Conservation (phyloP, 2,113 vertebrate genomes). For the Corapipo altera region DNA sequence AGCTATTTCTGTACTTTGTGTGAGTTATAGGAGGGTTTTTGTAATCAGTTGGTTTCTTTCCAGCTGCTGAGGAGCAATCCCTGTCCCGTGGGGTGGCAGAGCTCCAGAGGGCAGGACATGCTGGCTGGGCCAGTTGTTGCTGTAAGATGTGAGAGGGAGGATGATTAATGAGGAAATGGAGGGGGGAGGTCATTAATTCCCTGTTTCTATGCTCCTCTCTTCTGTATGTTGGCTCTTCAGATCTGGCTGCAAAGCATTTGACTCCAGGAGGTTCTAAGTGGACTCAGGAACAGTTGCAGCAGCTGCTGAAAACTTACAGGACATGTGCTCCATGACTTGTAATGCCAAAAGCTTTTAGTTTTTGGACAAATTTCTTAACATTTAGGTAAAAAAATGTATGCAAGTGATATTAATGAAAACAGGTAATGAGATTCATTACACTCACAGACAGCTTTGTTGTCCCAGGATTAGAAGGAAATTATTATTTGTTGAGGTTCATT, state of each 20-base stretch:
- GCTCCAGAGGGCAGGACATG: neutral
- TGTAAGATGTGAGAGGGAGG: neutral
- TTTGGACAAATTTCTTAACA: neutral
- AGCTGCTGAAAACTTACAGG: neutral
- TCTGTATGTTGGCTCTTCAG: neutral
- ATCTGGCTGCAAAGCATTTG: neutral
- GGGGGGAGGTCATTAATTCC: neutral
- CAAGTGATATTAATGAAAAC: neutral
- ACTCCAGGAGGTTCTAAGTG: neutral
- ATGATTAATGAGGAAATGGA: neutral
- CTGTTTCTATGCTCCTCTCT: neutral
- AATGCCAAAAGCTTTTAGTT: neutral
- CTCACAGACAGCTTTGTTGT: neutral
- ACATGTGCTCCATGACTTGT: accelerated
- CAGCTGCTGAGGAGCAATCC: neutral
- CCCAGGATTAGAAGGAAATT: slow-evolving; percentile 5
- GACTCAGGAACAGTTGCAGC: neutral
- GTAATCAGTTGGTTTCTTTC: neutral
- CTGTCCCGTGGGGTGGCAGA: neutral
- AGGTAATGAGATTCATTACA: slow-evolving; percentile 24
- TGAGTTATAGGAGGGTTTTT: neutral
- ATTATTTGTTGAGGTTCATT: neutral
- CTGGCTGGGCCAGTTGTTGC: neutral
- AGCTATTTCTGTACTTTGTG: neutral
- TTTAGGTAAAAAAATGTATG: neutral